Evolutionary conservation across 2,113 vertebrate genomes (phyloP).

Genomic region (Merops nubicus): DNA sequence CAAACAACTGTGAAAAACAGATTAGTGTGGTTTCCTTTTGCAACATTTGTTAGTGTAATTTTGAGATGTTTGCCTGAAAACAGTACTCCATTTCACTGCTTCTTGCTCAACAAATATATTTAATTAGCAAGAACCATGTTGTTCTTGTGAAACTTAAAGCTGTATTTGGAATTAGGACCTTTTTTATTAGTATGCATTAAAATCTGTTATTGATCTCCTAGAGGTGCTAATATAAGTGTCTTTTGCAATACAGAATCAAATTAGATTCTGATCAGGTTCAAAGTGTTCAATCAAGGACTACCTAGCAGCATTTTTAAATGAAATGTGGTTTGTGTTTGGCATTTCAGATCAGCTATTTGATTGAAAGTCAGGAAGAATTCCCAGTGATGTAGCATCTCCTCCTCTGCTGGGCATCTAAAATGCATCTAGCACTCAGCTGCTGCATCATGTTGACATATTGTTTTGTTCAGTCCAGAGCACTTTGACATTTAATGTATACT

Average conservation of each 20-base stretch:
- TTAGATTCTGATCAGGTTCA: conserved; percentile 70
- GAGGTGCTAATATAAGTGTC: conserved; percentile 41
- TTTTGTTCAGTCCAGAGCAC: conserved; percentile 34
- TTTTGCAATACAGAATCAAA: conserved; percentile 36
- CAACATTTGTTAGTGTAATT: conserved; percentile 2
- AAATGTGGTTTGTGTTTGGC: conserved; percentile 64
- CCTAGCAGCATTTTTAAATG: conserved; percentile 61
- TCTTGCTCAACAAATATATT: conserved; percentile 38
- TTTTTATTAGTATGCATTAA: conserved; percentile 69
- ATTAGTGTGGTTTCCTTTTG: conserved; percentile 36
- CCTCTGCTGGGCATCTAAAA: conserved; percentile 29
- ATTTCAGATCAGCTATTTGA: conserved; percentile 68
- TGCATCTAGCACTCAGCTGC: conserved; percentile 17
- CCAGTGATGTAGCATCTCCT: conserved; percentile 36
- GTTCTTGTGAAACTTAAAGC: conserved; percentile 28
- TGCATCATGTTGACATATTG: neutral
- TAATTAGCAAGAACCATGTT: conserved; percentile 39
- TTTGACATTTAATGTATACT: conserved; percentile 22
- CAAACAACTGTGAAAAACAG: conserved; percentile 28
- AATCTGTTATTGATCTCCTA: conserved; percentile 51
- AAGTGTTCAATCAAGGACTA: conserved; percentile 61
- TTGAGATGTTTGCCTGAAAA: conserved; percentile 46
- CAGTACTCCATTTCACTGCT: neutral
- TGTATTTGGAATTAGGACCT: conserved; percentile 35
- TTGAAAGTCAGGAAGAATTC: conserved; percentile 64